Evolutionary conservation across 1,140 invertebrate genomes (phyloP).

Genomic region (Popillia japonica): DNA sequence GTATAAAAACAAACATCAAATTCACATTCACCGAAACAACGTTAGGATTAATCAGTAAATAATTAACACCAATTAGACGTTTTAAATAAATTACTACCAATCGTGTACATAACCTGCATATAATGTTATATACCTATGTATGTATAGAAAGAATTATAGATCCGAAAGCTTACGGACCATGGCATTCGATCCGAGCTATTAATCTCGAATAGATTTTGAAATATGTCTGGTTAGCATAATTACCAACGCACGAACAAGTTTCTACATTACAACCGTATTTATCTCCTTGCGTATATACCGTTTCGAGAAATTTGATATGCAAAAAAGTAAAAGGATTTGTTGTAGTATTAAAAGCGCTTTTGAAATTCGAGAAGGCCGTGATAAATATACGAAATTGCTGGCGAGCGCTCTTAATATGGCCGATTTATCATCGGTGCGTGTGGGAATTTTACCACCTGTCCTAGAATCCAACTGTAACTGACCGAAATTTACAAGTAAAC

Average conservation of each 20-base stretch:
- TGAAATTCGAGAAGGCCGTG: slow-evolving; percentile 4
- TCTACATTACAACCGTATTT: neutral
- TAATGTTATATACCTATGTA: too few relatives aligned
- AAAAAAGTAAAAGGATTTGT: slow-evolving; percentile 19
- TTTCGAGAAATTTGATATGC: slow-evolving; percentile 25
- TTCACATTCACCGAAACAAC: neutral
- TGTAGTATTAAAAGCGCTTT: neutral
- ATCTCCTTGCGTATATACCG: neutral
- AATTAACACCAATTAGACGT: slow-evolving; percentile 13
- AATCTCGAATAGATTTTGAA: slow-evolving; percentile 24
- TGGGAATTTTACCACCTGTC: neutral
- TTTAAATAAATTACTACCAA: neutral
- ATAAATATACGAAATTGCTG: neutral
- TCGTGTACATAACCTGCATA: too few relatives aligned
- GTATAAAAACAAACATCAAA: slow-evolving; percentile 3
- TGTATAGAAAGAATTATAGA: neutral
- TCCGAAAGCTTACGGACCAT: neutral
- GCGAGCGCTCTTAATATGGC: neutral
- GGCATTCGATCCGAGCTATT: slow-evolving; percentile 17
- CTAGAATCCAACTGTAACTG: neutral
- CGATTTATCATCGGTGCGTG: neutral
- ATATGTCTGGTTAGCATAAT: slow-evolving; percentile 14
- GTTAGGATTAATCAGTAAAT: neutral
- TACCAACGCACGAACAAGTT: slow-evolving; percentile 18
- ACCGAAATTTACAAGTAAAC: neutral